These are phyloP conservation scores for Cuniculus paca DNA, from an alignment of 2,797 vertebrate genomes.

Conservation along the genomic window DNA sequence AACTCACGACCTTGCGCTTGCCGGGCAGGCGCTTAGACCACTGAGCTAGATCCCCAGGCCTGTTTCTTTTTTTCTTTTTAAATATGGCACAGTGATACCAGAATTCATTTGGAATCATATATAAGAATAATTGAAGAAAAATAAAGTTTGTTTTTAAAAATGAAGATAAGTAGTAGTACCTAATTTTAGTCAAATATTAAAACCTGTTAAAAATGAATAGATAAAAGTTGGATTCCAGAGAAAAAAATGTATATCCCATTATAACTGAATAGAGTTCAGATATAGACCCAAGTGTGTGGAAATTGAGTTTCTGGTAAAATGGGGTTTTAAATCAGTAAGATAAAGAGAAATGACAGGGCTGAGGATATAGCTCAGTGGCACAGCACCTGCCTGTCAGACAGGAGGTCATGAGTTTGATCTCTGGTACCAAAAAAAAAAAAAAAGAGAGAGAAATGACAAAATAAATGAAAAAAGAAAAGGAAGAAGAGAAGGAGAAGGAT, in stretches of 20 bases:
- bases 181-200: constrained; percentile 57
- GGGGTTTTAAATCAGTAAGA: neutral
- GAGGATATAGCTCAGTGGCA: too few species aligned
- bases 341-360: neutral
- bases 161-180: constrained; percentile 3
- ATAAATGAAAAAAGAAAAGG: constrained; percentile 7
- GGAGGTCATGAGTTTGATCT: too few species aligned
- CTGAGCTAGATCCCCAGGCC: too few species aligned
- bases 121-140: constrained; percentile 47
- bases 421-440: too few species aligned
- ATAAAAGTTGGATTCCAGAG: constrained; percentile 48
- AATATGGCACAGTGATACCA: neutral
- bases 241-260: neutral
- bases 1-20: too few species aligned
- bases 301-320: constrained; percentile 57
- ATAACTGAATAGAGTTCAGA: neutral
- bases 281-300: neutral
- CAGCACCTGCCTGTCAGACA: too few species aligned
- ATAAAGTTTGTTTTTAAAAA: constrained; percentile 13
- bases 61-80: neutral
- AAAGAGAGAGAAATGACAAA: constrained; percentile 16
- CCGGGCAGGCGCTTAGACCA: too few species aligned
- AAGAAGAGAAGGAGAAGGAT: neutral
- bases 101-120: constrained; percentile 53
- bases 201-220: constrained; percentile 37